Evolutionary conservation across 2,113 vertebrate genomes (phyloP).

Genomic region (Scomber japonicus): DNA sequence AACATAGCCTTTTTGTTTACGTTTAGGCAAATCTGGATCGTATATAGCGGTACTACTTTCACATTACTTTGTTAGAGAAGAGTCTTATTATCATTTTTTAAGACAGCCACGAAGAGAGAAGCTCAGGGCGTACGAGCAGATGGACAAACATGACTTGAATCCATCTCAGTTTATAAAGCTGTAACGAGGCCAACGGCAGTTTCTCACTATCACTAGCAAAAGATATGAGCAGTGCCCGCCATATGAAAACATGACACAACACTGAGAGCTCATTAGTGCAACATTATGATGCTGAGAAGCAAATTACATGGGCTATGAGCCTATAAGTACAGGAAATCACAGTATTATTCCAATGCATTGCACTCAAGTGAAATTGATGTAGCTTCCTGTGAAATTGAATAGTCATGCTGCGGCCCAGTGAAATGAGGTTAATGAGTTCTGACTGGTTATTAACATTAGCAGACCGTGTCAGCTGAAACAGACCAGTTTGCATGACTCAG

Average conservation of each 20-base stretch:
- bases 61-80: too few species aligned
- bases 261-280: conserved; percentile 50
- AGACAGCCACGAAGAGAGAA: neutral
- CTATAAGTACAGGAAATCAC: conserved; percentile 46
- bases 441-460: conserved; percentile 51
- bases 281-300: conserved; percentile 44
- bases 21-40: too few species aligned
- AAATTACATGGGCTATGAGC: conserved; percentile 50
- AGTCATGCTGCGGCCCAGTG: conserved; percentile 44
- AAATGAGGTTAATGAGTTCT: conserved; percentile 62
- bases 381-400: conserved; percentile 56
- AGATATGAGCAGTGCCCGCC: conserved; percentile 7
- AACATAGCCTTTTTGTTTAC: too few species aligned
- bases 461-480: conserved; percentile 35
- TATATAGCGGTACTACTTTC: too few species aligned
- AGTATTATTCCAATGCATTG: conserved; percentile 47
- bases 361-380: conserved; percentile 45
- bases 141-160: conserved; percentile 41
- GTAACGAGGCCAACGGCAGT: conserved; percentile 19
- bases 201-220: conserved; percentile 27
- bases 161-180: conserved; percentile 16
- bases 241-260: conserved; percentile 57
- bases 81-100: too few species aligned
- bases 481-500: conserved; percentile 59
- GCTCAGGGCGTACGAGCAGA: conserved; percentile 27